Evolutionary conservation across 2,113 vertebrate species (phyloP), one percentile per base, ranked within the genome.

Genomic region (Clarias magur): DNA sequence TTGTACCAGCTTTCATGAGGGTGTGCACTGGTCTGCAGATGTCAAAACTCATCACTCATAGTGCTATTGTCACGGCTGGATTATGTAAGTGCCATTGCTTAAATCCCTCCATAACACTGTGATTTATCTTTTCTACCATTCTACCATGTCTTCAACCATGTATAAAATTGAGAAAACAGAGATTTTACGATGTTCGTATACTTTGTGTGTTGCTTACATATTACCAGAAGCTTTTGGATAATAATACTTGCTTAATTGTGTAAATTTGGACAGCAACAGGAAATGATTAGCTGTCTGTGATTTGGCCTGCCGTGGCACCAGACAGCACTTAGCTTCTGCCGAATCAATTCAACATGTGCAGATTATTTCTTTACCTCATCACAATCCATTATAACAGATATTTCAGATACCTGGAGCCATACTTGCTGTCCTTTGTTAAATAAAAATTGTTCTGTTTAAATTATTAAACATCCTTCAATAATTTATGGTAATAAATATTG

Each of bases 11-110:
- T 68, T 79, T 81, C n/a, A 70, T 76, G 78, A 38, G 11, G 23
- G 60, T 27, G 59, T 72, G 59, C 27, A 27, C 30, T 38, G 8
- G 2, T 82, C 63, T 72, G 42, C 60, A 59, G 82, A 86, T n/a
- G 57, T 59, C 23, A 65, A 42, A n/a, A 59, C 53, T 34, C 59
- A 19, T 42, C 9, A 34, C 48, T 75, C 30, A 57, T 38, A 72
- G 34, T 82, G 56, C 12, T 30, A 2, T 42, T 11, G 73, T 83
- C 88, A 88, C 73, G 65, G n/a, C 81, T 86, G 56, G 16, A 59
- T 91, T 90, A 89, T 83, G 79, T 84, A 90, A 90, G 80, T 42
- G 9, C 57, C n/a, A 56, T 23, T 80, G 75, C 72, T 84, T 89
- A 91, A 89, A 91, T 87, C 89, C 82, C 21, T 72, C 27, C 62